phyloP scores from a whole-genome alignment of 2,113 vertebrate species.

The Siphamia tubifer region DNA sequence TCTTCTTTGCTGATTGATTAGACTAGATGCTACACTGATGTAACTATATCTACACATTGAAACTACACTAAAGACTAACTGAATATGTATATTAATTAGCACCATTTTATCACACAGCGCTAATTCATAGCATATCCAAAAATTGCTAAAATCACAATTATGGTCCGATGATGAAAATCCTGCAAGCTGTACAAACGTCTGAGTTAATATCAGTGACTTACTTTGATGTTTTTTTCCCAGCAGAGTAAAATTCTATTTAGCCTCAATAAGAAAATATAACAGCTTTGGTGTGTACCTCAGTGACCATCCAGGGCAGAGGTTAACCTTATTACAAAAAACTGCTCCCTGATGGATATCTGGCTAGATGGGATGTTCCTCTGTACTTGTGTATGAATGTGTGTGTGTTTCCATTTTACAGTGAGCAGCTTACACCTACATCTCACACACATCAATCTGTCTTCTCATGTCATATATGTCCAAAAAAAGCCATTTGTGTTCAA shows the following conservation, averaged over 20 bases:
- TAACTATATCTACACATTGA: too few relatives aligned
- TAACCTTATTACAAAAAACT: constrained; percentile 53
- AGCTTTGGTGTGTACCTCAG: constrained; percentile 22
- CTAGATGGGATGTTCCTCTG: neutral
- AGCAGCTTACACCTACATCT: constrained; percentile 1
- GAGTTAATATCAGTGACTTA: neutral
- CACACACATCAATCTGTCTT: constrained; percentile 36
- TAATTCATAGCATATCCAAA: too few relatives aligned
- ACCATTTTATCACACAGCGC: too few relatives aligned
- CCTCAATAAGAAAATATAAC: constrained; percentile 31
- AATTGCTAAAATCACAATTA: too few relatives aligned
- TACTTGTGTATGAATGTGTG: neutral
- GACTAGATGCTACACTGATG: too few relatives aligned
- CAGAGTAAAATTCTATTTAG: constrained; percentile 26
- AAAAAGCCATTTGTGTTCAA: constrained; percentile 40
- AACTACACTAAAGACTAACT: too few relatives aligned
- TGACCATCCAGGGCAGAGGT: constrained; percentile 33
- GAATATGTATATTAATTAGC: too few relatives aligned
- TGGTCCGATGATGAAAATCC: too few relatives aligned
- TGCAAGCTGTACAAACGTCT: too few relatives aligned
- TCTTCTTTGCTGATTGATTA: too few relatives aligned
- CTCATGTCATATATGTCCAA: constrained; percentile 36
- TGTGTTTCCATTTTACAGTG: constrained; percentile 10
- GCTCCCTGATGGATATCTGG: constrained; percentile 41
- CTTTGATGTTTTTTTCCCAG: neutral